A percentile compares a stretch with the other conserved stretches of the same genome.
Evolutionary conservation across 2,113 vertebrate species (phyloP).

Genomic region (Saguinus imperator): DNA sequence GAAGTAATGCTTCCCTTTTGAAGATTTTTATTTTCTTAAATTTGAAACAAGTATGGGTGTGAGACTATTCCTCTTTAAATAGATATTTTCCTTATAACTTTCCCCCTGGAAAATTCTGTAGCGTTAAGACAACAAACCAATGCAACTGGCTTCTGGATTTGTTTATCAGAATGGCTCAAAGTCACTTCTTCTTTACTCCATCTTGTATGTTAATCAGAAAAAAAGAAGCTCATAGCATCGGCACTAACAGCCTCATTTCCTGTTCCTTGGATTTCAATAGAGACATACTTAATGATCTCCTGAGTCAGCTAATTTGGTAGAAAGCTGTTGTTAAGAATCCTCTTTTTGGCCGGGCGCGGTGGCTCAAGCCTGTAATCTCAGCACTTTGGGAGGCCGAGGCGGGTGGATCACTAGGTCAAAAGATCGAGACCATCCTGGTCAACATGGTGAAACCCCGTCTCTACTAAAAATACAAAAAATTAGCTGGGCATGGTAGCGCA

Average conservation of each 20-base stretch:
- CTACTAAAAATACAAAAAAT: no score
- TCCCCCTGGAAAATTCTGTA: slow-evolving; percentile 25
- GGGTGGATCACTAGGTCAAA: no score
- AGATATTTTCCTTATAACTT: slow-evolving; percentile 4
- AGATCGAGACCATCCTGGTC: no score
- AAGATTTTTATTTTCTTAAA: slow-evolving; percentile 1
- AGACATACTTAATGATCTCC: not conserved
- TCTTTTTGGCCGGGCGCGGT: no score
- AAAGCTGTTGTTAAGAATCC: not conserved
- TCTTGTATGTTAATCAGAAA: not conserved
- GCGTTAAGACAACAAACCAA: not conserved
- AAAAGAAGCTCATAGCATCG: not conserved
- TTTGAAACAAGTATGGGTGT: slow-evolving; percentile 46
- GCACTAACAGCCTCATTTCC: not conserved
- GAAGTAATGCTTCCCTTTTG: slow-evolving; percentile 37
- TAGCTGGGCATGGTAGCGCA: no score
- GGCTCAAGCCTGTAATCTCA: no score
- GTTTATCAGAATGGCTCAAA: not conserved
- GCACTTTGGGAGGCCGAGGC: no score
- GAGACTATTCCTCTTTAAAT: slow-evolving; percentile 18
- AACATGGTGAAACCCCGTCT: no score
- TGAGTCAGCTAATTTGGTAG: not conserved
- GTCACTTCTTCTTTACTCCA: not conserved
- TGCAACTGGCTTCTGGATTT: not conserved
- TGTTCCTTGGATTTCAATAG: not conserved